A percentile compares a stretch with the other conserved stretches of the same genome.
Conservation (phyloP, 1,140 invertebrate genomes). For the Sitobion miscanthi region DNA sequence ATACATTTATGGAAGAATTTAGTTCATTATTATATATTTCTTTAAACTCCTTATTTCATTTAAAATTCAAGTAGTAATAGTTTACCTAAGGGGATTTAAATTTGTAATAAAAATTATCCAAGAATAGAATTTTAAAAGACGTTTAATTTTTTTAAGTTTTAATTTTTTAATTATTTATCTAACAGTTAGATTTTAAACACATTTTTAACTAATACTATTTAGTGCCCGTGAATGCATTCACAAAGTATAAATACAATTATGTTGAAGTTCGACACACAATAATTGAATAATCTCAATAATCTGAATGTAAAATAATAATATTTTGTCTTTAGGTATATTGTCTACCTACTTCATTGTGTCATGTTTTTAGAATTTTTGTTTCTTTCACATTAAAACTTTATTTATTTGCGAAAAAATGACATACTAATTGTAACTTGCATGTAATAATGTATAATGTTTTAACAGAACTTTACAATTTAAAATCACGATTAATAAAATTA, state of each 20-base stretch:
- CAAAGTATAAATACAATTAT: neutral
- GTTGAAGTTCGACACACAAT: neutral
- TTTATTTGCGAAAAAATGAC: neutral
- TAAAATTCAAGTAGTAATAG: neutral
- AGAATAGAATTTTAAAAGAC: neutral
- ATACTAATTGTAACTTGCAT: neutral
- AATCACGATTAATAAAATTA: neutral
- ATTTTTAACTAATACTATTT: neutral
- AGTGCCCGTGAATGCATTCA: neutral
- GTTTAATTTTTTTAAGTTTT: neutral
- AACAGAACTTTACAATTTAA: neutral
- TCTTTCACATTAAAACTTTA: neutral
- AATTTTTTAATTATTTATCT: neutral
- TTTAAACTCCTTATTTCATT: constrained; percentile 2
- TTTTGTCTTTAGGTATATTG: neutral
- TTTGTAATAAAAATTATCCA: constrained; percentile 22
- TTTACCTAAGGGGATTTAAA: neutral
- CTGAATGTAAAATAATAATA: neutral
- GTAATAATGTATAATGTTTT: neutral
- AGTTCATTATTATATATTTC: neutral
- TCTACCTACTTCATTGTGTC: neutral
- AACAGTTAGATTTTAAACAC: neutral
- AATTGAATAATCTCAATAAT: neutral
- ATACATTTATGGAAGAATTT: constrained; percentile 12
- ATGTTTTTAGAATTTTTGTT: neutral